phyloP scores from a whole-genome alignment of 2,888 invertebrate genomes.

The Xylocampa areola region DNA sequence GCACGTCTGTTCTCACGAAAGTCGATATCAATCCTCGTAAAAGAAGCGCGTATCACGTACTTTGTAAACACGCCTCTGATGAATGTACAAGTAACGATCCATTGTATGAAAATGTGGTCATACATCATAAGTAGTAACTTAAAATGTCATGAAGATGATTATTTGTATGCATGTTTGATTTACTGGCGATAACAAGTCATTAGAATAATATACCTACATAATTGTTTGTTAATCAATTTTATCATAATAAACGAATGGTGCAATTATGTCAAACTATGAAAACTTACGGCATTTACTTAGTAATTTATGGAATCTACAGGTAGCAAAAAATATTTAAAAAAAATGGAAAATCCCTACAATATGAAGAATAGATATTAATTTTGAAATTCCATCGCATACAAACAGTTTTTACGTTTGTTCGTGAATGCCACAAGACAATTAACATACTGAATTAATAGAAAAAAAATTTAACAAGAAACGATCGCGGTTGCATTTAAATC shows the following conservation, averaged over 20 bases:
- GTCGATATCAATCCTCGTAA: constrained; percentile 38
- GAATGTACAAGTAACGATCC: constrained; percentile 43
- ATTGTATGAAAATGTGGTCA: constrained; percentile 61
- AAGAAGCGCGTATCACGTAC: constrained; percentile 28
- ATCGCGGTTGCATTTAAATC: constrained; percentile 4
- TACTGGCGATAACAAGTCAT: constrained; percentile 49
- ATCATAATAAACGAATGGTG: too few species aligned
- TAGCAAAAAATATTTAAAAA: too few species aligned
- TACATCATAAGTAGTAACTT: constrained; percentile 45
- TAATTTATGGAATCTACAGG: too few species aligned
- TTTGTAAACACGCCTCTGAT: constrained; percentile 41
- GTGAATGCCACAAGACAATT: constrained; percentile 19
- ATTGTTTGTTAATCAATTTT: too few species aligned
- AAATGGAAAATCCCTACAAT: not conserved
- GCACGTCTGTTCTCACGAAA: constrained; percentile 55
- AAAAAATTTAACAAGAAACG: constrained; percentile 26
- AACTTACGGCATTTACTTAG: too few species aligned
- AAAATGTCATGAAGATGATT: constrained; percentile 41
- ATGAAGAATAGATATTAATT: constrained; percentile 5
- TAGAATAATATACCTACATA: constrained; percentile 26
- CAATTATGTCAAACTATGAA: too few species aligned
- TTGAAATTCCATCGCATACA: constrained; percentile 11
- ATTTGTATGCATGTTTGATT: constrained; percentile 40
- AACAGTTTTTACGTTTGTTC: constrained; percentile 32
- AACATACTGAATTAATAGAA: constrained; percentile 37